phyloP scores from a whole-genome alignment of 2,113 vertebrate genomes.

The Oophaga pumilio region DNA sequence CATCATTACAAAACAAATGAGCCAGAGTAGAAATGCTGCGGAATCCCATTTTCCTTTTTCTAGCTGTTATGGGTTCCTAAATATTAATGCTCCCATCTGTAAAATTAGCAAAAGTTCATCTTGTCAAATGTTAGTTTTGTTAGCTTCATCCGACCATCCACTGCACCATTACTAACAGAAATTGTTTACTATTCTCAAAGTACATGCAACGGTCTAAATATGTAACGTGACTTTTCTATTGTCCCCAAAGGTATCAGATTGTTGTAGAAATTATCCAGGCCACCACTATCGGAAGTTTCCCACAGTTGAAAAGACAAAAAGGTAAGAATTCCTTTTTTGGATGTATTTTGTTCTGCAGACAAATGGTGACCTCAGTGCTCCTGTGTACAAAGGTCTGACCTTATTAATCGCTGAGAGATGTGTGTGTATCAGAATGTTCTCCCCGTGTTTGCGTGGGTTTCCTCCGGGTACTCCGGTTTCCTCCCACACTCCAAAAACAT shows the following conservation, averaged over 20 bases:
- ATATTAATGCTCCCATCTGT: not conserved
- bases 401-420: no score
- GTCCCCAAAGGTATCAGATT: slow-evolving; percentile 88
- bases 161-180: not conserved
- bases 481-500: no score
- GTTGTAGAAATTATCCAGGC: slow-evolving; percentile 98
- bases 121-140: not conserved
- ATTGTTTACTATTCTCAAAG: not conserved
- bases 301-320: slow-evolving; percentile 96
- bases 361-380: not conserved
- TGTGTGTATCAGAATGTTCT: no score
- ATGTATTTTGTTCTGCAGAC: no score
- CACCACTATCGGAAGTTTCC: slow-evolving; percentile 95
- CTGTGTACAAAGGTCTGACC: no score
- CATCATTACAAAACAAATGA: not conserved
- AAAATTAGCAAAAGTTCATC: not conserved
- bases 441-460: no score
- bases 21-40: no score
- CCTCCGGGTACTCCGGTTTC: no score
- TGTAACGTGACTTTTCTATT: not conserved
- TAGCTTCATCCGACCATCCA: not conserved
- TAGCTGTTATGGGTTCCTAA: not conserved
- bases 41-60: not conserved
- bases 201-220: not conserved
- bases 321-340: slow-evolving; percentile 74